Conservation (phyloP, 35 echinoderm and acorn worm genomes). For the Stichopus chloronotus region DNA sequence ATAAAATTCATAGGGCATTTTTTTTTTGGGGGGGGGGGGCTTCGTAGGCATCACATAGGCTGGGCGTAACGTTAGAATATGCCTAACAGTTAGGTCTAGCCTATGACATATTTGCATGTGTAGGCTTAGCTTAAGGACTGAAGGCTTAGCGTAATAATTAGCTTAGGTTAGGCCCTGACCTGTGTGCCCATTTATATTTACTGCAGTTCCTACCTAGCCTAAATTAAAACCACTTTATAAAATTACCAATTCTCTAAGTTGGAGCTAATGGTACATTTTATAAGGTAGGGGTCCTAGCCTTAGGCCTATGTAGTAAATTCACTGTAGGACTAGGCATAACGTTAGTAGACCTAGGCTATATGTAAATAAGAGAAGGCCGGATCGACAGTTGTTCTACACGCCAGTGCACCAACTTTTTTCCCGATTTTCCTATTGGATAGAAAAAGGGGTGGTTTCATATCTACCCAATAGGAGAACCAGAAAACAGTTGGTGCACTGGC, state of each 20-base stretch:
- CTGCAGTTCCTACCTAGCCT: not conserved
- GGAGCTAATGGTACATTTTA: too few relatives aligned
- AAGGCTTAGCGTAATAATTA: not conserved
- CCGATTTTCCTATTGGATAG: not conserved
- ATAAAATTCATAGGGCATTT: not conserved
- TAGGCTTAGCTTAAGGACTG: not conserved
- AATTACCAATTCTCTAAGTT: not conserved
- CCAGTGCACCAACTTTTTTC: not conserved
- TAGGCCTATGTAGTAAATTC: not conserved
- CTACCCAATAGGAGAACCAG: not conserved
- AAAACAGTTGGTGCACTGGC: not conserved
- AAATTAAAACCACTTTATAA: not conserved
- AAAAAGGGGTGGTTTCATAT: not conserved
- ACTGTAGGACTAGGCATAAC: not conserved
- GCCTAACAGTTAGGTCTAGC: not conserved
- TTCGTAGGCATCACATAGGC: not conserved
- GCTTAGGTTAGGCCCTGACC: not conserved
- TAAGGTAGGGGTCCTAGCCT: not conserved
- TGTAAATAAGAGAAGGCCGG: too few relatives aligned
- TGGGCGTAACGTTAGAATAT: not conserved
- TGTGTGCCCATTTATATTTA: not conserved
- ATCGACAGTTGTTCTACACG: too few relatives aligned
- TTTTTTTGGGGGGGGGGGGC: too few relatives aligned
- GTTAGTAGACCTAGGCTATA: not conserved
- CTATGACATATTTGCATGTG: not conserved